phyloP scores from a whole-genome alignment of 2,797 vertebrate genomes.

The Loris lydekkerianus region DNA sequence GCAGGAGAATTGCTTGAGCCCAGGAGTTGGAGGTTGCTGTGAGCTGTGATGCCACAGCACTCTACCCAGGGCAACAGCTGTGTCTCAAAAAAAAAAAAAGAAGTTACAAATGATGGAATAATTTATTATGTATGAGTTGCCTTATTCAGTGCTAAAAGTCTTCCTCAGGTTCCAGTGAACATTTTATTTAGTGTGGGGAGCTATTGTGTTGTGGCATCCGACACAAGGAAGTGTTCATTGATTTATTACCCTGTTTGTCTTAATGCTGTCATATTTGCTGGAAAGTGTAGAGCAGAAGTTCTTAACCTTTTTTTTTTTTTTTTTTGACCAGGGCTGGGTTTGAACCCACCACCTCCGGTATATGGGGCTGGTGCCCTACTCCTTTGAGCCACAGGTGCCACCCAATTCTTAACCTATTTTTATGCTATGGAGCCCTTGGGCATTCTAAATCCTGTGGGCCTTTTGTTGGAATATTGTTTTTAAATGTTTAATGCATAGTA shows the following conservation, averaged over 20 bases:
- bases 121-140: not conserved
- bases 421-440: not conserved
- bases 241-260: conserved; percentile 4
- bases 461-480: conserved; percentile 58
- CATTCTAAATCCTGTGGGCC: not conserved
- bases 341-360: too few species aligned
- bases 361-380: too few species aligned
- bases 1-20: too few species aligned
- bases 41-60: too few species aligned
- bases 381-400: too few species aligned
- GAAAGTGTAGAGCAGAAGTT: conserved; percentile 6
- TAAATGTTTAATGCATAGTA: conserved; percentile 50
- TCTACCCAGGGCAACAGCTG: too few species aligned
- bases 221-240: conserved; percentile 22
- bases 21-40: too few species aligned
- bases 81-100: not conserved
- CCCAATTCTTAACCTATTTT: not conserved
- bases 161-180: not conserved
- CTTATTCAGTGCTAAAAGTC: conserved; percentile 45
- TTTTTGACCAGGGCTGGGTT: too few species aligned
- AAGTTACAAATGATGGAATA: conserved; percentile 15
- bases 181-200: conserved; percentile 31
- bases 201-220: conserved; percentile 7
- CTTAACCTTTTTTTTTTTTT: not conserved
- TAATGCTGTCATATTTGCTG: conserved; percentile 41